Percentiles rank a stretch among this genome's conserved stretches.
Evolutionary conservation across 2,113 vertebrate species (phyloP).

Genomic region (Pao palembangensis): DNA sequence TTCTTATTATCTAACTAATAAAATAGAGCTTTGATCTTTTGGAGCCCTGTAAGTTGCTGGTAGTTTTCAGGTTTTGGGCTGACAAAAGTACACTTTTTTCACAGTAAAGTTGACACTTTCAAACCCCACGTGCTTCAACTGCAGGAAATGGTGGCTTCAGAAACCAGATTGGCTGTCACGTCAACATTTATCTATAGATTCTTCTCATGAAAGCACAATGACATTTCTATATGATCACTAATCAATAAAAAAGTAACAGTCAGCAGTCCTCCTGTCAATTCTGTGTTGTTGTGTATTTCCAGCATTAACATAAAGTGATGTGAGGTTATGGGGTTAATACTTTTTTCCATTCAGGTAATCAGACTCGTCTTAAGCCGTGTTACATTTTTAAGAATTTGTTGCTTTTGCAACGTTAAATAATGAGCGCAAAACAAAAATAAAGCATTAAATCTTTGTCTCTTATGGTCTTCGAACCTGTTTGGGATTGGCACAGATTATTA

Average conservation of each 20-base stretch:
- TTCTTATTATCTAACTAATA: slow-evolving; percentile 38
- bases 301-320: slow-evolving; percentile 43
- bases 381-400: slow-evolving; percentile 68
- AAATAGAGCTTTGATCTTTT: slow-evolving; percentile 19
- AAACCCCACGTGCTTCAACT: neutral
- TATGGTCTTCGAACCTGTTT: slow-evolving; percentile 48
- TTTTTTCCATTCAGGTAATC: slow-evolving; percentile 53
- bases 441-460: slow-evolving; percentile 50
- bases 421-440: slow-evolving; percentile 72
- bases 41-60: neutral
- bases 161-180: slow-evolving; percentile 6
- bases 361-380: slow-evolving; percentile 64
- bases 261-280: slow-evolving; percentile 34
- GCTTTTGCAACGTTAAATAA: slow-evolving; percentile 58
- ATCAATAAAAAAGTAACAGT: slow-evolving; percentile 22
- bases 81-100: neutral
- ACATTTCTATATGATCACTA: slow-evolving; percentile 25
- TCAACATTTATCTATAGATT: slow-evolving; percentile 8
- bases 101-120: too few species aligned
- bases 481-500: slow-evolving; percentile 51
- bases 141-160: slow-evolving; percentile 8
- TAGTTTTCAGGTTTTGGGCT: too few species aligned
- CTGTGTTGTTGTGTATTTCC: slow-evolving; percentile 43
- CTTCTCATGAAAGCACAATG: slow-evolving; percentile 42
- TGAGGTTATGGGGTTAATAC: slow-evolving; percentile 40